A percentile compares a stretch with the other conserved stretches of the same genome.
Conservation (phyloP, 1,140 invertebrate genomes). For the Bombus superbus region DNA sequence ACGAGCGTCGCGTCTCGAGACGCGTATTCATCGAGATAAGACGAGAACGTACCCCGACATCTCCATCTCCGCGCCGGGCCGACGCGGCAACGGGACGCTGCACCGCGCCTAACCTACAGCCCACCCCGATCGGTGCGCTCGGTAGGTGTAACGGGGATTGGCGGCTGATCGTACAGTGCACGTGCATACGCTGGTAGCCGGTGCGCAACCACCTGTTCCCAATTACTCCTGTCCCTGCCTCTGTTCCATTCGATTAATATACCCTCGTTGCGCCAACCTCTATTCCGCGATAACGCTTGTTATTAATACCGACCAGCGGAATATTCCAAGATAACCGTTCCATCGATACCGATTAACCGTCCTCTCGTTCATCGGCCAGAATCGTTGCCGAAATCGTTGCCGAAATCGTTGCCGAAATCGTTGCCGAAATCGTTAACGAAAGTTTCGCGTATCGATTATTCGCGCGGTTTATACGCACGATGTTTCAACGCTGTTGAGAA, state of each 20-base stretch:
- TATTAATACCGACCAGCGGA: conserved; percentile 18
- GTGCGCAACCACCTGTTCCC: conserved; percentile 65
- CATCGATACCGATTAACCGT: not conserved
- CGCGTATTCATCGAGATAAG: not conserved
- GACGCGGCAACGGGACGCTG: not conserved
- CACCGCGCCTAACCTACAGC: not conserved
- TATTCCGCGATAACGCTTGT: not conserved
- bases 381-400: not conserved
- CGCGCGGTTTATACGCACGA: not conserved
- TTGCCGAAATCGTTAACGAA: not conserved
- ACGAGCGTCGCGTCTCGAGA: too few species aligned
- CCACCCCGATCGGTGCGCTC: not conserved
- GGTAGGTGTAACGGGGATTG: conserved; percentile 6
- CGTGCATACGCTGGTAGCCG: not conserved
- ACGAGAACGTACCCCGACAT: not conserved
- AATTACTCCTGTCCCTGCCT: conserved; percentile 43
- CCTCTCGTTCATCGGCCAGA: not conserved
- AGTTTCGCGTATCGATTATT: not conserved
- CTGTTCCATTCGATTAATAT: conserved; percentile 58
- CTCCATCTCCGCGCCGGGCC: not conserved
- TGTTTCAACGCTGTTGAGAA: not conserved
- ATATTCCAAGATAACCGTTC: not conserved
- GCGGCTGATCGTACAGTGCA: not conserved
- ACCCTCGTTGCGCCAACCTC: not conserved
- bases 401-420: not conserved